Evolutionary conservation across 2,888 invertebrate genomes (phyloP), one percentile per base, ranked within the genome.

Genomic region (Pollenia griseotomentosa): DNA sequence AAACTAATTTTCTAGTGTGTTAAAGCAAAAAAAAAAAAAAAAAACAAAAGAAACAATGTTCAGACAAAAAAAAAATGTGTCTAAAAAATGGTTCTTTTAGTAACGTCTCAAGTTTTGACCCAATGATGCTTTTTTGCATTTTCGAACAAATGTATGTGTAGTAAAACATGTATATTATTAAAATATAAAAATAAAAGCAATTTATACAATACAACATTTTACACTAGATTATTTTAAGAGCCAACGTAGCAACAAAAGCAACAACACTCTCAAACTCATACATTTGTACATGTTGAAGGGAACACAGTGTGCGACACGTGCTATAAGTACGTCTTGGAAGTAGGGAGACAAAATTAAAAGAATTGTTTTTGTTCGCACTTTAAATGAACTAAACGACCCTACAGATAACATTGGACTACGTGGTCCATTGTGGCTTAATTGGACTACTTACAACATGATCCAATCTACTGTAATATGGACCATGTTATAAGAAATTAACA

Each of bases 101-200:
- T 86, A 75, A 78, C 70, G 61, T 75, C 81, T 84, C 63, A 83
- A 68, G 68, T 87, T 80, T 81, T 87, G 84, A 84, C 83, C 87
- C 78, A 84, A 81, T 63, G 75, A 63, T 84, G 70, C n/a, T 16
- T 57, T 65, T 46, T 55, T 53, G 4, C 12, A 8, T 57, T 66
- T 77, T 33, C 55, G 57, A 71, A 51, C 61, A 81, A 73, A 73
- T 83, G 77, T 81, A 63, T 44, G 44, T 81, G 66, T 74, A 71
- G 73, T 87, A 87, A 87, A 81, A 87, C 83, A 83, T 81, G 66
- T 51, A 73, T 5, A 51, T 81, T 86, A 79, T 83, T 75, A 83
- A 83, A 78, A 74, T 65, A 66, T 53, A 42, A 33, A 44, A 63
- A 55, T 48, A 68, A 74, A 57, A 73, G 61, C 83, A 77, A 51